Conservation (phyloP, 2,113 vertebrate genomes). For the Poeciliopsis occidentalis region DNA sequence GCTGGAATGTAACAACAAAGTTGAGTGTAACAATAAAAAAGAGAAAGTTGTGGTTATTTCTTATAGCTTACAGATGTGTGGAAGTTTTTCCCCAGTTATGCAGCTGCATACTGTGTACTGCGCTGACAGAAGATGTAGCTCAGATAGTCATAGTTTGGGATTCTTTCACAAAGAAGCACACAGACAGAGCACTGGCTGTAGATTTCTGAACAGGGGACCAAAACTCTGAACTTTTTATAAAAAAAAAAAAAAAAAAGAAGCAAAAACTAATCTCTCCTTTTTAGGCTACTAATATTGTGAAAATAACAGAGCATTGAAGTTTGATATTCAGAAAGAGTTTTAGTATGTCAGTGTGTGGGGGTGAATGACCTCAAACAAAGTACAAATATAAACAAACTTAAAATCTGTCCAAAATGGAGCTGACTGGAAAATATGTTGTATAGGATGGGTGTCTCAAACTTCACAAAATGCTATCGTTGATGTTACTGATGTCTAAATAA, state of each 20-base stretch:
- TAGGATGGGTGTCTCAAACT: too few species aligned
- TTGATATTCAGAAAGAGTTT: not conserved
- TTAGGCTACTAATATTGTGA: not conserved
- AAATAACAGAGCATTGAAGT: conserved; percentile 5
- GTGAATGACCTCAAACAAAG: too few species aligned
- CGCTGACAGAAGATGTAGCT: not conserved
- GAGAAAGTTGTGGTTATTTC: conserved; percentile 22
- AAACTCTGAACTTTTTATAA: conserved; percentile 1
- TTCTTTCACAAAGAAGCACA: conserved; percentile 14
- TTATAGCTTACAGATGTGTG: conserved; percentile 41
- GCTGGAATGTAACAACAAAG: too few species aligned
- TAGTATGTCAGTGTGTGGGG: too few species aligned
- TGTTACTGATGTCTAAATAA: too few species aligned
- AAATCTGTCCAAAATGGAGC: too few species aligned
- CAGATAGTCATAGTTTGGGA: conserved; percentile 40
- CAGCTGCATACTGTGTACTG: conserved; percentile 24
- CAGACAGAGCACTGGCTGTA: conserved; percentile 16
- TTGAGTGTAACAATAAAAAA: too few species aligned
- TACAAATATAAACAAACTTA: too few species aligned
- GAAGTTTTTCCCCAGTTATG: conserved; percentile 20
- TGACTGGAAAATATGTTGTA: too few species aligned
- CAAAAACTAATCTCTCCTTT: not conserved
- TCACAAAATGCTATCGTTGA: too few species aligned
- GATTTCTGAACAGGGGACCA: conserved; percentile 29
- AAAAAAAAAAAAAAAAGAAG: conserved; percentile 5